phyloP scores from a whole-genome alignment of 2,797 vertebrate genomes.

The Pseudochirops corinnae region DNA sequence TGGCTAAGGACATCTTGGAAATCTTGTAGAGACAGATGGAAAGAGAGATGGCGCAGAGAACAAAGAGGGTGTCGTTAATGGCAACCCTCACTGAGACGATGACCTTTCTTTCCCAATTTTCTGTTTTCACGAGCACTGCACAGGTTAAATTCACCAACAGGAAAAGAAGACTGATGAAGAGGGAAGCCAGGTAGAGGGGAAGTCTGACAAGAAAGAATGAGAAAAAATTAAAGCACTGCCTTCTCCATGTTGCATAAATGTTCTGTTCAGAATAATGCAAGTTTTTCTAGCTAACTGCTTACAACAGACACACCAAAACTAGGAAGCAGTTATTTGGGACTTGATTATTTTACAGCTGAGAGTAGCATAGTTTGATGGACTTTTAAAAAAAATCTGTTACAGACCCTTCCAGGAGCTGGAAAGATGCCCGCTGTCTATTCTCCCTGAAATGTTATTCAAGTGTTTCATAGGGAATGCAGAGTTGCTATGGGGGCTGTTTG shows the following conservation, averaged over 20 bases:
- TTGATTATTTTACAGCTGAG: not conserved
- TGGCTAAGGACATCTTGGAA: slow-evolving; percentile 98
- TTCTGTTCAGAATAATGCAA: not conserved
- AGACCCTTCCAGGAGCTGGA: not conserved
- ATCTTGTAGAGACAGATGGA: slow-evolving; percentile 97
- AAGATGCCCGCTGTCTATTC: not conserved
- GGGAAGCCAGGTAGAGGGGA: slow-evolving; percentile 92
- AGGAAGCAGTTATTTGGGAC: not conserved
- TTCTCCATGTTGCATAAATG: fast-evolving
- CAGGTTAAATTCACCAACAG: slow-evolving; percentile 95
- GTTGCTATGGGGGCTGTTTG: not conserved
- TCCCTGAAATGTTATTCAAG: not conserved
- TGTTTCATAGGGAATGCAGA: not conserved
- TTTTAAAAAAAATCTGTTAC: not conserved
- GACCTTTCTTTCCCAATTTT: slow-evolving; percentile 89
- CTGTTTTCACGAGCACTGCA: slow-evolving; percentile 94
- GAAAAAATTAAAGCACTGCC: fast-evolving
- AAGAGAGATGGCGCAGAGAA: slow-evolving; percentile 95
- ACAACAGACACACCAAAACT: not conserved
- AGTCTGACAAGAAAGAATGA: slow-evolving; percentile 81
- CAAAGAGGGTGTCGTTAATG: slow-evolving; percentile 96
- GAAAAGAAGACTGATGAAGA: slow-evolving; percentile 94
- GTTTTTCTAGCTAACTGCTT: not conserved
- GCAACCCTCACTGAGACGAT: slow-evolving; percentile 94
- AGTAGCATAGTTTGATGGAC: fast-evolving